A percentile compares a stretch with the other conserved stretches of the same genome.
Evolutionary conservation across 2,113 vertebrate species (phyloP).

Genomic region (Eonycteris spelaea): DNA sequence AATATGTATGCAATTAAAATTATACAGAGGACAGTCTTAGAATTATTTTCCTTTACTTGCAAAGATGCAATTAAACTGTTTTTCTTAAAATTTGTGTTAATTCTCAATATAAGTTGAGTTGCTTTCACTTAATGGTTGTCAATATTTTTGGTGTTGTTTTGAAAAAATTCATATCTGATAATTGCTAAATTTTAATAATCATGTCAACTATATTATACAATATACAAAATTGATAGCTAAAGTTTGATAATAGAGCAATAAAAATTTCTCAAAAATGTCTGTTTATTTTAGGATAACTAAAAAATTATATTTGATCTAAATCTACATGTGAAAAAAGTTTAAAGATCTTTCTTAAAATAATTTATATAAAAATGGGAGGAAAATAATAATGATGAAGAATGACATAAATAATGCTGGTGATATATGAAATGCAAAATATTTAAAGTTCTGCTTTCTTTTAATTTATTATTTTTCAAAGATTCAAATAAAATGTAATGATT

Average conservation of each 20-base stretch:
- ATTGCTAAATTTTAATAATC: neutral
- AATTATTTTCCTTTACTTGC: neutral
- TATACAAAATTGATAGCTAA: neutral
- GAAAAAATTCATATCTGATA: neutral
- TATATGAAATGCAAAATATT: neutral
- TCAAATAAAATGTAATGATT: neutral
- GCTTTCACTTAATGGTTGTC: neutral
- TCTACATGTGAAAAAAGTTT: neutral
- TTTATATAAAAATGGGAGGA: neutral
- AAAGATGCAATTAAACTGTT: neutral
- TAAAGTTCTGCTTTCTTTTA: neutral
- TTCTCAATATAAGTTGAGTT: neutral
- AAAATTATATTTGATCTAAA: neutral
- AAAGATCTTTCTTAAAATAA: neutral
- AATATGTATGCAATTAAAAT: neutral
- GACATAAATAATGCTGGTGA: neutral
- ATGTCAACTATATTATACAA: neutral
- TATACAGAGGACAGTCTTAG: neutral
- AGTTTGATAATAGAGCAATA: neutral
- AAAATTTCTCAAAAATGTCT: neutral
- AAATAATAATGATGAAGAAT: neutral
- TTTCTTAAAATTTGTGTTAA: constrained; percentile 4
- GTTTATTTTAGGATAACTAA: neutral
- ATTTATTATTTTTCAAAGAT: neutral
- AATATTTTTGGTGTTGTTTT: neutral